Percentiles rank a stretch among this genome's conserved stretches.
Conservation (phyloP, 2,113 vertebrate genomes). For the Salvelinus sp. region DNA sequence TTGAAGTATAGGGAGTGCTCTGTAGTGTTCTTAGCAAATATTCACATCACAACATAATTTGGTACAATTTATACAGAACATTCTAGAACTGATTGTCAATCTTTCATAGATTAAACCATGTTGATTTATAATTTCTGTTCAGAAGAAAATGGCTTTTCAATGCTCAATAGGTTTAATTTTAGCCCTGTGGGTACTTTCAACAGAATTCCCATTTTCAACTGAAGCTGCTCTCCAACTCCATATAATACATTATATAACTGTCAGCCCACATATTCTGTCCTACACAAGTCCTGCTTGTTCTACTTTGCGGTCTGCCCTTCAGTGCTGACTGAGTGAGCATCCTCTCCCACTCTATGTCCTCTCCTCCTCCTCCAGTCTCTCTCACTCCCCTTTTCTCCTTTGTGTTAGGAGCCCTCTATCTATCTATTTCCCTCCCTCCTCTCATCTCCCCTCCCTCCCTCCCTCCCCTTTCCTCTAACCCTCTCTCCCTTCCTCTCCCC, state of each 20-base stretch:
- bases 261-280: background rate
- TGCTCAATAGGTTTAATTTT: too few species aligned
- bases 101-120: too few species aligned
- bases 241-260: background rate
- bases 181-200: background rate
- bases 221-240: background rate
- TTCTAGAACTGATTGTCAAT: too few species aligned
- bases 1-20: background rate
- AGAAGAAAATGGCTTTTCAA: too few species aligned
- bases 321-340: background rate
- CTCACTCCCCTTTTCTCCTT: too few species aligned
- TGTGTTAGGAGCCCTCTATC: too few species aligned
- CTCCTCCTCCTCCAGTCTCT: too few species aligned
- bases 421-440: too few species aligned
- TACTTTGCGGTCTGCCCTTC: background rate
- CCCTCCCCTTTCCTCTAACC: background rate
- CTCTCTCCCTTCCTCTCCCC: background rate
- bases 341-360: background rate
- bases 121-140: too few species aligned
- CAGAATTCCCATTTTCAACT: background rate
- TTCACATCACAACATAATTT: background rate
- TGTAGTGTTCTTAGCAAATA: background rate
- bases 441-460: background rate
- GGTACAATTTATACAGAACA: too few species aligned
- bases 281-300: conserved; percentile 1